Evolutionary conservation across 2,113 vertebrate species (phyloP), one percentile per base, ranked within the genome.

Genomic region (Girardinichthys multiradiatus): DNA sequence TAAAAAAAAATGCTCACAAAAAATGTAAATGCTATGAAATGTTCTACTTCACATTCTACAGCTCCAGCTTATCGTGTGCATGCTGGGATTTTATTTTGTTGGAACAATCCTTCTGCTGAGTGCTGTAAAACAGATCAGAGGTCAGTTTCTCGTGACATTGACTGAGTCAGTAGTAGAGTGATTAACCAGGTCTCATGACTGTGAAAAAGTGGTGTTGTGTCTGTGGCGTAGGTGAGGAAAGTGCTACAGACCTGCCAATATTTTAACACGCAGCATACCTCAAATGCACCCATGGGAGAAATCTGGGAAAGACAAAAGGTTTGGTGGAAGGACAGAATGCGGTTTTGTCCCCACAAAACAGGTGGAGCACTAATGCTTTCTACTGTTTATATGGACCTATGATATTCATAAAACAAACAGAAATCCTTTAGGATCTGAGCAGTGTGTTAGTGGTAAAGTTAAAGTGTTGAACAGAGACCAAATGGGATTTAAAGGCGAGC

Each of bases 181-280:
- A 88, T 86, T 83, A 83, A 88, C 84, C 26, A 31, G 0, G 70
- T 83, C 88, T 68, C 81, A 62, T 86, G 90, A 87, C 84, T 4
- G 70, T 17, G 64, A 74, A 8, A n/a, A 51, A 63, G 59, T 31
- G 21, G 48, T 8, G 37, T 66, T 45, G 67, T 27, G 45, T 30
- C 66, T 60, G 69, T 51, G 31, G 48, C 48, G 48, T 24, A 21
- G 24, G 48, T 24, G 8, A n/a, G 48, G 2, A n/a, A 78, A 13
- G 57, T 0, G 28, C 9, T 3, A 4, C 48, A 26, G 19, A 64
- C 31, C 14, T n/a, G 11, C 26, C 14, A 24, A 1, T 8, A 7
- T 48, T 37, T 58, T 35, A 51, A 35, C 64, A 17, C 14, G 42
- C 42, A 19, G 42, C 17, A 45, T 19, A 45, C 4, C 42, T 19